phyloP scores from a whole-genome alignment of 1,140 invertebrate species.

The Tetraneura akinire region DNA sequence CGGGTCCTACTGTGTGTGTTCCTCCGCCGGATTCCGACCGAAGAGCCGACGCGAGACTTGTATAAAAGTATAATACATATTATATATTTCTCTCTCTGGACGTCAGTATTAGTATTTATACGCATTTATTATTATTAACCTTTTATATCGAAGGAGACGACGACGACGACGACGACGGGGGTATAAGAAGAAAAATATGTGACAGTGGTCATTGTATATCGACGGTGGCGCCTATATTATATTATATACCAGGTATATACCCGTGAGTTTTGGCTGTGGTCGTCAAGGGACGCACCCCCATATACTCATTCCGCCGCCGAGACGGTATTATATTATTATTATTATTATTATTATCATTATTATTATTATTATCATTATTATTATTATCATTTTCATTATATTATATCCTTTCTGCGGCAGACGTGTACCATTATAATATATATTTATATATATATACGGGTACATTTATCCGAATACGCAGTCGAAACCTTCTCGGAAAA shows the following conservation, averaged over 20 bases:
- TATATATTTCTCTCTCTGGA: not conserved
- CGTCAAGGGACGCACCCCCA: conserved; percentile 20
- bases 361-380: no score
- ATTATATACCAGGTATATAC: not conserved
- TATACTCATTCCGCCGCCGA: not conserved
- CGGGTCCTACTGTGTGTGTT: not conserved
- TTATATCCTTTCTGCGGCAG: not conserved
- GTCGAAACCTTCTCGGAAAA: conserved; percentile 37
- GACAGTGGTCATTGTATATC: conserved; percentile 47
- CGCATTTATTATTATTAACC: conserved; percentile 43
- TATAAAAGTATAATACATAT: conserved; percentile 6
- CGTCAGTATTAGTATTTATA: not conserved
- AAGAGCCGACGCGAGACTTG: not conserved
- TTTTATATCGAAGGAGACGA: not conserved
- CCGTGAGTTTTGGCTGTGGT: not conserved
- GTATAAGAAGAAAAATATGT: conserved; percentile 42
- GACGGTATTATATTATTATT: conserved; percentile 2
- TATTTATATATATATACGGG: not conserved
- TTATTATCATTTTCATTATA: no score
- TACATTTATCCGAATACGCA: not conserved
- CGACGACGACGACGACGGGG: conserved; percentile 11
- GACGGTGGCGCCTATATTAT: conserved; percentile 43
- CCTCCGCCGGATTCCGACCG: conserved; percentile 14
- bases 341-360: no score
- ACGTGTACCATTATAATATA: conserved; percentile 1